phyloP scores from a whole-genome alignment of 37 sponge, comb jelly and placozoan species.

The Hexactinellida sp. region DNA sequence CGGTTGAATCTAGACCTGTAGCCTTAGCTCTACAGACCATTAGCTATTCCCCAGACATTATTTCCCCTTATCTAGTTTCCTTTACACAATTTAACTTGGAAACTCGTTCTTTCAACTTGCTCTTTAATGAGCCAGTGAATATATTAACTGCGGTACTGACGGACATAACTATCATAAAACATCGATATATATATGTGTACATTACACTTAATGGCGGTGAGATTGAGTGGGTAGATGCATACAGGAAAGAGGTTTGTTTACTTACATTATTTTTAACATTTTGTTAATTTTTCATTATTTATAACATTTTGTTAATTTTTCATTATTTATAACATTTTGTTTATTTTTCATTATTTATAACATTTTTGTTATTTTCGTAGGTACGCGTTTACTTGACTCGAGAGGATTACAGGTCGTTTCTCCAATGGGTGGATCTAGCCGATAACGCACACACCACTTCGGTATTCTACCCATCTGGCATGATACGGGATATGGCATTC shows the following conservation, averaged over 20 bases:
- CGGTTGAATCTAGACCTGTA: neutral
- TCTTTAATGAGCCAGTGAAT: constrained; percentile 69
- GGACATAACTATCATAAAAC: neutral
- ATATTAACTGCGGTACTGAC: constrained; percentile 5
- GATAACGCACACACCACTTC: constrained; percentile 31
- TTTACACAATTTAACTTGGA: constrained; percentile 39
- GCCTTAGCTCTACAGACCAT: neutral
- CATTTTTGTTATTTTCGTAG: constrained; percentile 11
- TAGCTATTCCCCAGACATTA: neutral
- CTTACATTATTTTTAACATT: no score
- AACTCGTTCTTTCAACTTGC: constrained; percentile 45
- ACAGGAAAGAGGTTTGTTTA: constrained; percentile 22
- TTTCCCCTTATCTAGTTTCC: neutral
- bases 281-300: no score
- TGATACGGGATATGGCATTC: constrained; percentile 42
- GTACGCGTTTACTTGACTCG: constrained; percentile 42
- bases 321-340: no score
- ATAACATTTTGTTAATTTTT: no score
- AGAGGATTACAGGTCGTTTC: constrained; percentile 42
- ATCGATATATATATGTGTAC: neutral
- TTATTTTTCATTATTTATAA: neutral
- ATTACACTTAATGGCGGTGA: constrained; percentile 43
- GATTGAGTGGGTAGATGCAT: constrained; percentile 38
- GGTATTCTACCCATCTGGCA: constrained; percentile 41
- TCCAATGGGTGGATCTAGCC: constrained; percentile 37